Evolutionary conservation across 1,140 invertebrate species (phyloP).

Genomic region (Paralvinella palmiformis): DNA sequence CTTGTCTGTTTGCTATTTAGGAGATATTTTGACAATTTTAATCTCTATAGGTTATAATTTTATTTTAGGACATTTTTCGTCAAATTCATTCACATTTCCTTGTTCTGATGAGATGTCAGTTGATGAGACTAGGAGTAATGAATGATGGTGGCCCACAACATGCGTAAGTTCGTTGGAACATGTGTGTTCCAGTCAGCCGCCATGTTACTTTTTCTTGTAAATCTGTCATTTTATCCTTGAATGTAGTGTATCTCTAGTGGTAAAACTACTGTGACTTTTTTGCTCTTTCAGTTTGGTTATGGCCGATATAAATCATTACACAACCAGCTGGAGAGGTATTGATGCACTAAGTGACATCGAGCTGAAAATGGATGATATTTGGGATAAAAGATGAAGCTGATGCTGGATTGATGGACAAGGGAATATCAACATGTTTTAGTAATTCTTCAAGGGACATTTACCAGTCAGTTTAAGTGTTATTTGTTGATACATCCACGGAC

Average conservation of each 20-base stretch:
- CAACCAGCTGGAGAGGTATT: background rate
- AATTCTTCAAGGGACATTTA: too few relatives aligned
- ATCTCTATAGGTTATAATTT: too few relatives aligned
- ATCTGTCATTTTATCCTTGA: background rate
- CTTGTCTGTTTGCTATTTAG: background rate
- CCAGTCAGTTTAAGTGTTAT: too few relatives aligned
- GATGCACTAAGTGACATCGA: background rate
- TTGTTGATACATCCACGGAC: too few relatives aligned
- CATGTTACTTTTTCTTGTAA: background rate
- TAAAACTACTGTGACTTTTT: background rate
- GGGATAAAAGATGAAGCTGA: constrained; percentile 11
- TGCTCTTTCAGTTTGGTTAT: background rate
- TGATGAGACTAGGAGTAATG: constrained; percentile 78
- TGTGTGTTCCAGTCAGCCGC: background rate
- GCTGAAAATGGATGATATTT: constrained; percentile 2
- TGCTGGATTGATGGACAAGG: too few relatives aligned
- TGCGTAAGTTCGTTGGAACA: constrained; percentile 57
- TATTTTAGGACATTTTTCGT: constrained; percentile 67
- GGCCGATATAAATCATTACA: background rate
- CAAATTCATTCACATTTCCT: constrained; percentile 83
- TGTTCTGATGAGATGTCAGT: constrained; percentile 72
- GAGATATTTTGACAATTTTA: too few relatives aligned
- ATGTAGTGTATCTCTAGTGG: background rate
- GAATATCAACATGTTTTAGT: too few relatives aligned
- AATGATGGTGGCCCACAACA: constrained; percentile 95